Percentiles rank a stretch among this genome's conserved stretches.
Evolutionary conservation across 2,888 invertebrate species (phyloP).

Genomic region (Archips crataeganus): DNA sequence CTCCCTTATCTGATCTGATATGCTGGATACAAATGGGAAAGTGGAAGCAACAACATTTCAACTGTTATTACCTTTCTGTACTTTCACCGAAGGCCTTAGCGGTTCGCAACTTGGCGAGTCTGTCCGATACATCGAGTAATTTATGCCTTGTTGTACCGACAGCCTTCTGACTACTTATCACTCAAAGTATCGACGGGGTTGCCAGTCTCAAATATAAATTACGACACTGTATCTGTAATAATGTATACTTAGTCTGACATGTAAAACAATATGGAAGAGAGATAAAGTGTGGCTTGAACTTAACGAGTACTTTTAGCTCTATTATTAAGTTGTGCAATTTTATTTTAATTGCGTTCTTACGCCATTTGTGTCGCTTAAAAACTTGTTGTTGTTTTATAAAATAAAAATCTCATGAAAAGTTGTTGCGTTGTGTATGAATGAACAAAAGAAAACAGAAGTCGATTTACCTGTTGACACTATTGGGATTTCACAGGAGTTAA

Average conservation of each 20-base stretch:
- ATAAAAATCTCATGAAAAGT: background rate
- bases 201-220: background rate
- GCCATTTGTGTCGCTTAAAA: background rate
- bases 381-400: background rate
- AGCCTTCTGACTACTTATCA: conserved; percentile 38
- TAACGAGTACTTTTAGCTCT: background rate
- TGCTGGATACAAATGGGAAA: conserved; percentile 47
- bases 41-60: conserved; percentile 47
- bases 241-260: conserved; percentile 15
- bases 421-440: no score
- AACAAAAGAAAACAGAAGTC: no score
- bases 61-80: conserved; percentile 46
- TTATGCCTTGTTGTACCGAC: conserved; percentile 38
- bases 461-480: no score
- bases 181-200: conserved; percentile 35
- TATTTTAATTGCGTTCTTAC: background rate
- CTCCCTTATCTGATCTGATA: conserved; percentile 53
- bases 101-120: conserved; percentile 30
- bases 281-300: background rate
- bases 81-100: conserved; percentile 52
- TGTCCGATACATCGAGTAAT: conserved; percentile 37
- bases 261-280: background rate
- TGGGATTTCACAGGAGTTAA: no score
- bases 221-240: conserved; percentile 5
- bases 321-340: background rate